Evolutionary conservation across 2,888 invertebrate species (phyloP).

Genomic region (Lasioglossum oenotherae): DNA sequence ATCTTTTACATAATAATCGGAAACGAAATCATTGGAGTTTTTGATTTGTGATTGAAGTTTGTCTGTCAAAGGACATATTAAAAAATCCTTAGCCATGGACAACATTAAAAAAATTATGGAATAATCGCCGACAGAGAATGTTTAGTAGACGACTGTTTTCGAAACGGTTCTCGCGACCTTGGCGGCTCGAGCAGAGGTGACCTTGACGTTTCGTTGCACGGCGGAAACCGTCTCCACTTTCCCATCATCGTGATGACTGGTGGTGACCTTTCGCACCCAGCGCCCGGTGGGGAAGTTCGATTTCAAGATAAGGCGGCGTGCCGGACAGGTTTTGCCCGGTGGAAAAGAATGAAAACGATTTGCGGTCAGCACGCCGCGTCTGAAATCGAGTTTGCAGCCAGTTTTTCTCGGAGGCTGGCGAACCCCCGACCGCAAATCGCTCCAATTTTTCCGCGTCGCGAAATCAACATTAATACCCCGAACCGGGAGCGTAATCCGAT

Average conservation of each 20-base stretch:
- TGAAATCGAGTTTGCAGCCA: constrained; percentile 7
- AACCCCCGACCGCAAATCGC: constrained; percentile 50
- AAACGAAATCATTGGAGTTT: no score
- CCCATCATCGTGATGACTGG: constrained; percentile 15
- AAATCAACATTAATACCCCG: constrained; percentile 46
- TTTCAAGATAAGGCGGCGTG: constrained; percentile 5
- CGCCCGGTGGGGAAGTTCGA: constrained; percentile 9
- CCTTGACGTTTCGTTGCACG: not conserved
- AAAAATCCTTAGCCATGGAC: no score
- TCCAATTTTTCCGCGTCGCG: constrained; percentile 31
- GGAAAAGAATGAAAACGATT: constrained; percentile 45
- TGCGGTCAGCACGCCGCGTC: constrained; percentile 37
- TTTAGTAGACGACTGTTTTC: not conserved
- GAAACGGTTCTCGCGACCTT: not conserved
- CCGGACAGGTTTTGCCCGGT: not conserved
- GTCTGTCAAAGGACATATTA: not conserved
- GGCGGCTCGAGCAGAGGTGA: not conserved
- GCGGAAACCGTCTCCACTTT: not conserved
- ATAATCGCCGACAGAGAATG: no score
- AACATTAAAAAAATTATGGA: no score
- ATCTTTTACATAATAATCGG: no score
- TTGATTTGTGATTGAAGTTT: not conserved
- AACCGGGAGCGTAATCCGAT: constrained; percentile 40
- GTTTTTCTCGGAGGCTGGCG: constrained; percentile 13
- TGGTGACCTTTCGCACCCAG: constrained; percentile 7